Evolutionary conservation across 2,888 invertebrate genomes (phyloP), one percentile per base, ranked within the genome.

Genomic region (Nomada fucata): DNA sequence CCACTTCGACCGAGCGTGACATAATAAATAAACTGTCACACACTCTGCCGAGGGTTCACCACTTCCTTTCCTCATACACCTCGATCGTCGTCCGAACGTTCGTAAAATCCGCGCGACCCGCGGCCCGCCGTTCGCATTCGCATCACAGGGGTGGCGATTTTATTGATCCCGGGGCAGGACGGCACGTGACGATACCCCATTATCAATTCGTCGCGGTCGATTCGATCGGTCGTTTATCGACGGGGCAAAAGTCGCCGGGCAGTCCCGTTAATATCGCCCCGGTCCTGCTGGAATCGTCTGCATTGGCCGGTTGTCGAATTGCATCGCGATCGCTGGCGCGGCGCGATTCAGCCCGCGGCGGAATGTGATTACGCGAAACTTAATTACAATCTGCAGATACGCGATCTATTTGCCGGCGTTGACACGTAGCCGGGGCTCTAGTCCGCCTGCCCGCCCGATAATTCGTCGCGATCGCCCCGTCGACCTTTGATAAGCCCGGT

Each of bases 321-420:
- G 76, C 60, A 68, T 60, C 71, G 63, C 70, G 67, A 75, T 74
- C 70, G 61, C 47, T 59, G 44, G n/a, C 69, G 55, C 42, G 70
- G 18, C 70, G 44, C 69, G 71, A 77, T 74, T 83, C 82, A 71
- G 29, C 68, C 26, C 60, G 55, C 47, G 69, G 44, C 59, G 65
- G 44, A 72, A 76, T 63, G 74, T 75, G 76, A 85, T 86, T 86
- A 85, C 67, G 80, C 78, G 74, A 85, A 85, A 85, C 80, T 83
- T 86, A 80, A 86, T 86, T 86, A 80, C 83, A 68, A 76, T 69
- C 79, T 74, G 74, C 72, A 72, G 79, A 76, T 76, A 82, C 79
- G 73, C 52, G 72, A 79, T 78, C 75, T 77, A 77, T 84, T 72
- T 76, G 74, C 23, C 68, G 60, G n/a, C 63, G 74, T 52, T 63